Evolutionary conservation across 2,888 invertebrate genomes (phyloP), one percentile per base, ranked within the genome.

Genomic region (Phalera bucephala): DNA sequence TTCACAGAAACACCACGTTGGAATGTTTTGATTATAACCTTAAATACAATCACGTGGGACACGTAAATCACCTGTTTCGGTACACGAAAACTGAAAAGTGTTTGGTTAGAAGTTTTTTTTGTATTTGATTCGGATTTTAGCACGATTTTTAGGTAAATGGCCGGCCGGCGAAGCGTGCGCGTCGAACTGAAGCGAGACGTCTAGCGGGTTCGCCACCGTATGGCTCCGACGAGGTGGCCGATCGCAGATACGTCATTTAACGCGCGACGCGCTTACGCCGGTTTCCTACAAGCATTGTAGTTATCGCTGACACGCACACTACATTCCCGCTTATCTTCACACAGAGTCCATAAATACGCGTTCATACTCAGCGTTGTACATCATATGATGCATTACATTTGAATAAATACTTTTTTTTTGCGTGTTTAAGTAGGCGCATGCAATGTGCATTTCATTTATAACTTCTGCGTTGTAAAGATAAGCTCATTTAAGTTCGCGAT

Each of bases 251-350:
- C 79, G 77, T 80, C 78, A 82, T 64, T 62, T 69, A 79, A 75
- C 75, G 69, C 68, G 58, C 72, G 65, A 76, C 68, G 80, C 81
- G 80, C 73, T 47, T 72, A 82, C 82, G 77, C 79, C 55, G 74
- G 42, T 59, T 49, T 44, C 31, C 31, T 42, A 20, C 33, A 15
- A 9, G 10, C 9, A 22, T 19, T 45, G 47, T 40, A 31, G 21
- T 33, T 51, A 19, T 8, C 29, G 10, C 49, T 42, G 39, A 29
- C 10, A 38, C 14, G 5, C 42, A 20, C 8, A 6, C 13, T 65
- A 44, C 71, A 65, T 61, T 54, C 15, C 64, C 30, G 28, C 13
- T 43, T 34, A 20, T 1, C 10, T 11, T 10, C 5, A 5, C 13
- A 29, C 22, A 17, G 25, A n/a, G 5, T 1, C 1, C n/a, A 17